Base-by-base conservation (phyloP, 2,113 vertebrate genomes). In the Paramormyrops kingsleyae region DNA sequence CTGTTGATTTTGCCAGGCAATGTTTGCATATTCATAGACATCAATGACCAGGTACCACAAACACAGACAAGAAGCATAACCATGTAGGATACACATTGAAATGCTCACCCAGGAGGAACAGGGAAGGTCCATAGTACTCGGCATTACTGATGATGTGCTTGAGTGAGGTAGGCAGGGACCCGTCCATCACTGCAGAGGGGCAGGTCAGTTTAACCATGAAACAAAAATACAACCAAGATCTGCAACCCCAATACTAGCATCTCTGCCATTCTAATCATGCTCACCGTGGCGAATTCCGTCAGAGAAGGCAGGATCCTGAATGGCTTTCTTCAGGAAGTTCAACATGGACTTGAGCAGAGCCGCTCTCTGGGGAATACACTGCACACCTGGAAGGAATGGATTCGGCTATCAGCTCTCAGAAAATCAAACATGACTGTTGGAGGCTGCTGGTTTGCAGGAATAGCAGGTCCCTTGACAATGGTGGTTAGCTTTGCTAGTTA, bases 71-170 rank as follows among this genome's bases (percentile, higher is more conserved):
- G 42, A 56, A 83, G n/a, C 74, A 39, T 27, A 46, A 27, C 17
- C 21, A 5, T 5, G 47, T 13, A 87, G 35, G 83, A 24, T 24
- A 5, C 56, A 9, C 52, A 88, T 17, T 46, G 15, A 27, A 42
- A 24, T 31, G 91, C 96, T 97, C 92, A 99, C 98, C 98, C 77
- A 99, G 93, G 86, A 99, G 96, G 91, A 99, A 99, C 80, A 99
- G 97, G 87, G 97, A 99, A 74, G 98, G 98, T 89, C 97, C 98
- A 91, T 99, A 99, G 92, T 99, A 99, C 94, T 99, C 98, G 49
- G 98, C 98, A 94, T 99, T 99, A 95, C 98, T 98, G 95, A 98
- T 99, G 93, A 99, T 98, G 96, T 99, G 97, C 93, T 99, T 99
- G 90, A 99, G 95, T 92, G 98, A 99, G 96, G 98, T 98, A 97